Conservation (phyloP, 1,140 invertebrate genomes). For the Oscheius sp. region DNA sequence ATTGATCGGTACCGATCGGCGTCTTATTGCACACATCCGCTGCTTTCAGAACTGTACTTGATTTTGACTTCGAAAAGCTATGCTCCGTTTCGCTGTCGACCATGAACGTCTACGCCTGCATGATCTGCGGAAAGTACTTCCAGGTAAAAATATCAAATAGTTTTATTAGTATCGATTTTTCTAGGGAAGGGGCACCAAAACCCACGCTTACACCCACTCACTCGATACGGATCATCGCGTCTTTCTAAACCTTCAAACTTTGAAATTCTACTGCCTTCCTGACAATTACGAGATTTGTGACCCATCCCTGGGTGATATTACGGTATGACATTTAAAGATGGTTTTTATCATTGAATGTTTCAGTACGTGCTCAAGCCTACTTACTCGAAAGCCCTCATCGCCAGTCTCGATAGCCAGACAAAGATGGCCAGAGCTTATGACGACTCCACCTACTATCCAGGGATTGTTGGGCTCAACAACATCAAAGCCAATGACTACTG, state of each 20-base stretch:
- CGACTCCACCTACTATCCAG: constrained; percentile 91
- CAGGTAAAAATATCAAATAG: constrained; percentile 70
- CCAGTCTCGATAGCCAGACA: constrained; percentile 10
- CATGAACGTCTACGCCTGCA: constrained; percentile 98
- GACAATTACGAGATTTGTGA: constrained; percentile 99
- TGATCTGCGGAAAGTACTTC: constrained; percentile 99
- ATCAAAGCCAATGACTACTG: constrained; percentile 99
- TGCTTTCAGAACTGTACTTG: constrained; percentile 75
- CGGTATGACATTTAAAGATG: constrained; percentile 60
- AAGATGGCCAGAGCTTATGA: constrained; percentile 92
- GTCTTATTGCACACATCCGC: neutral
- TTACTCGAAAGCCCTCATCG: constrained; percentile 70
- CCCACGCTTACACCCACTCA: constrained; percentile 97
- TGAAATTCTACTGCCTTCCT: constrained; percentile 97
- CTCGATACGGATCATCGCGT: constrained; percentile 96
- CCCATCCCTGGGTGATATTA: constrained; percentile 96
- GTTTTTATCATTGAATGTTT: neutral
- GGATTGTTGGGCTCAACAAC: constrained; percentile 83
- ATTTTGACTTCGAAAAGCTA: constrained; percentile 99
- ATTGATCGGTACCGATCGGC: constrained; percentile 49
- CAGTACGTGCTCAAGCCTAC: constrained; percentile 94
- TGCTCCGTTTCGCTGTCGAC: constrained; percentile 95
- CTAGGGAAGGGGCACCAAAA: constrained; percentile 87
- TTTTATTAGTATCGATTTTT: constrained; percentile 22
- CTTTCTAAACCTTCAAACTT: constrained; percentile 90